phyloP scores from a whole-genome alignment of 2,797 vertebrate species.

The Nasua narica region DNA sequence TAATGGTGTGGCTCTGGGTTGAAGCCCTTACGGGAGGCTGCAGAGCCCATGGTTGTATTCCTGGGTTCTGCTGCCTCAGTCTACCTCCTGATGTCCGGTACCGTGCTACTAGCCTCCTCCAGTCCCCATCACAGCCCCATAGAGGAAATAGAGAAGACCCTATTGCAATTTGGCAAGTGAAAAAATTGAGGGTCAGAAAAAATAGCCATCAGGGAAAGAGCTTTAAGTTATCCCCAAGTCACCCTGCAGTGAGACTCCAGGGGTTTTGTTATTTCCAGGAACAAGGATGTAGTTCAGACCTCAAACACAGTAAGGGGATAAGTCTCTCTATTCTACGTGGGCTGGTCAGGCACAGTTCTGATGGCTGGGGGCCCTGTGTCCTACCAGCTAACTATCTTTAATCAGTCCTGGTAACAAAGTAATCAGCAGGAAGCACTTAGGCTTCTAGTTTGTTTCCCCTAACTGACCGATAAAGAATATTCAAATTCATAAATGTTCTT shows the following conservation, averaged over 20 bases:
- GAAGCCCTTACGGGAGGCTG: not conserved
- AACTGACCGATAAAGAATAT: not conserved
- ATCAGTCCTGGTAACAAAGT: not conserved
- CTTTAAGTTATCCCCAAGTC: not conserved
- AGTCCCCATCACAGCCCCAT: not conserved
- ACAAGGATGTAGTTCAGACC: not conserved
- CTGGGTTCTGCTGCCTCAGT: not conserved
- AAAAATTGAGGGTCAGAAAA: not conserved
- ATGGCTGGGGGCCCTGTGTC: not conserved
- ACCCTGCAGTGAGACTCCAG: not conserved
- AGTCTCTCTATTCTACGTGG: not conserved
- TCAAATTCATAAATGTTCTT: not conserved
- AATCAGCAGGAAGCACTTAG: not conserved
- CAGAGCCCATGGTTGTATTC: not conserved
- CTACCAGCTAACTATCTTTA: not conserved
- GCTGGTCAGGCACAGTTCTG: not conserved
- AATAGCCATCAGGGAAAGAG: not conserved
- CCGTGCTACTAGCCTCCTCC: not conserved
- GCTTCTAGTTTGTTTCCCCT: not conserved
- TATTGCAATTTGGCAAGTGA: not conserved
- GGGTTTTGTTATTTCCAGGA: not conserved
- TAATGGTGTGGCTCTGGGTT: not conserved
- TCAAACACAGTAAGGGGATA: too few species aligned
- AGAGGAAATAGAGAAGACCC: not conserved
- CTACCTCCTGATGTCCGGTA: not conserved